These are phyloP conservation scores for Microplitis mediator DNA, from an alignment of 1,140 invertebrate genomes.

Conservation along the genomic window DNA sequence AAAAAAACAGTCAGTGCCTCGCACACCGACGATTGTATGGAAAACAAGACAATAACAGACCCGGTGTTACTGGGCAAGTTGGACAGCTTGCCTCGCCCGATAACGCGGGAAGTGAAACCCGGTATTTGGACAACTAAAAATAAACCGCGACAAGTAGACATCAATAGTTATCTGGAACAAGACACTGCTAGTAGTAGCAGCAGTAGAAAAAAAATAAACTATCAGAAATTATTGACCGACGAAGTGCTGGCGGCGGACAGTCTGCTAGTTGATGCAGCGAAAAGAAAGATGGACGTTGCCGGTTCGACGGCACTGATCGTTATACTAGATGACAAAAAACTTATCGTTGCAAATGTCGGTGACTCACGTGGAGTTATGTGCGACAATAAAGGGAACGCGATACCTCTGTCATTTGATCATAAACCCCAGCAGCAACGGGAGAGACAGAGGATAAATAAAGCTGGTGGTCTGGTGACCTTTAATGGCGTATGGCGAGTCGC, in stretches of 20 bases:
- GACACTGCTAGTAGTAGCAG: no score
- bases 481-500: slow-evolving; percentile 97
- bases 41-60: slow-evolving; percentile 71
- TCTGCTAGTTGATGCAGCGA: slow-evolving; percentile 78
- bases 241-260: slow-evolving; percentile 83
- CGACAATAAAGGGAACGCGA: slow-evolving; percentile 84
- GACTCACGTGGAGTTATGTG: slow-evolving; percentile 95
- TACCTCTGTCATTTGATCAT: slow-evolving; percentile 94
- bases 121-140: slow-evolving; percentile 70
- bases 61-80: slow-evolving; percentile 71
- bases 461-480: slow-evolving; percentile 91
- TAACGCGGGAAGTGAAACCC: slow-evolving; percentile 68
- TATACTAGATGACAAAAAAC: slow-evolving; percentile 76
- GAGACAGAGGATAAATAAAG: slow-evolving; percentile 85
- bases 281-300: slow-evolving; percentile 83
- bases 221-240: slow-evolving; percentile 80
- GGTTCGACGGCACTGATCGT: slow-evolving; percentile 93
- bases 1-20: slow-evolving; percentile 69
- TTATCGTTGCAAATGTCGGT: slow-evolving; percentile 95
- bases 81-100: slow-evolving; percentile 66
- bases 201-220: slow-evolving; percentile 72
- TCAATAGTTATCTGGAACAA: no score
- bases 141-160: slow-evolving; percentile 70
- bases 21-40: slow-evolving; percentile 63
- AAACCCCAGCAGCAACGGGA: slow-evolving; percentile 93